Base-by-base conservation (phyloP, 2,113 vertebrate genomes). In the Dipodomys spectabilis region DNA sequence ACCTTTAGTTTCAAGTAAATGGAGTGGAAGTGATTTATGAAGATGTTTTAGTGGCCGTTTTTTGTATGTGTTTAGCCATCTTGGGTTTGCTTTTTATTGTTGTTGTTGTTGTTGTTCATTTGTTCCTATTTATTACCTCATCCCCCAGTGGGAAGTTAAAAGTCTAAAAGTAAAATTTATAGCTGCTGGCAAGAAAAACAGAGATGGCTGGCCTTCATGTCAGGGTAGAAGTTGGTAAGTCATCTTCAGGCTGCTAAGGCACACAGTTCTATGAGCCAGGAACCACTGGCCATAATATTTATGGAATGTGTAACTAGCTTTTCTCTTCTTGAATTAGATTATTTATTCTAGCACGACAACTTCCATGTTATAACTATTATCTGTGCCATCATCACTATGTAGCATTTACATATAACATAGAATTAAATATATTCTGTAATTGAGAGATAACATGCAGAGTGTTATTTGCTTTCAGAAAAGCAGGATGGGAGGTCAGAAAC, bases 341-440 rank as follows among this genome's bases (percentile, higher is more conserved):
- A 57, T 57, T 57, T 57, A 57, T 57, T 57, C 13, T 57, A 18
- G 11, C 53, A 53, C 49, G 77, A 39, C 20, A 6, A 45, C n/a
- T n/a, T n/a, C n/a, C n/a, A n/a, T n/a, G n/a, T n/a, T 83, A 71
- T n/a, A 5, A 67, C 64, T 64, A 35, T 45, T 60, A 32, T n/a
- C 72, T 90, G 49, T 53, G 53, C 53, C 53, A 20, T 82, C 39
- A 69, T 75, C 28, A 45, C 73, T 60, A 74, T 71, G 25, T 28
- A 65, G 11, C 30, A 79, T 74, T 82, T 69, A 69, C 82, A 86
- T 60, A 74, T 49, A 60, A 62, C 32, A 25, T 13, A 92, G 81
- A 93, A 82, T 65, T 88, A 85, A 93, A 85, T 45, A 81, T 2
- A 75, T 87, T 86, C 39, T 95, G 39, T 28, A 79, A 62, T n/a